These are phyloP conservation scores for Masnerella sp. DNA, from an alignment of 2,888 invertebrate genomes.

Conservation along the genomic window DNA sequence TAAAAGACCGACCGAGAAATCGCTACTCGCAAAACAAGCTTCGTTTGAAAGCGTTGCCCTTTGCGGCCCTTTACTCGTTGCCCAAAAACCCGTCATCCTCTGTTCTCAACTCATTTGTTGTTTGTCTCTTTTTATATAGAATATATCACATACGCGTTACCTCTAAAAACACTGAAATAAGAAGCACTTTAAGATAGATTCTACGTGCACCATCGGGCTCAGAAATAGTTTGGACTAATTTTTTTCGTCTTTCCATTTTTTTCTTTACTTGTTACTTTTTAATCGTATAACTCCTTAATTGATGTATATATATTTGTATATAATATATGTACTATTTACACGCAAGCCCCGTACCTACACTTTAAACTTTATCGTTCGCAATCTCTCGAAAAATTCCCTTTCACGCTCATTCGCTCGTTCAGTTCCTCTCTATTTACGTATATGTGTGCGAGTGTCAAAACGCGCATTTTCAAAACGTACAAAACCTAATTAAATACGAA, in stretches of 20 bases:
- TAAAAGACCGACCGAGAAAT: slow-evolving; percentile 26
- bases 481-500: slow-evolving; percentile 67
- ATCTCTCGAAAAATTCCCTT: slow-evolving; percentile 40
- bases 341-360: slow-evolving; percentile 66
- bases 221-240: slow-evolving; percentile 73
- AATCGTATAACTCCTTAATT: slow-evolving; percentile 71
- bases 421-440: slow-evolving; percentile 70
- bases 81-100: slow-evolving; percentile 68
- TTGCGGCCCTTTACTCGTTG: slow-evolving; percentile 61
- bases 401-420: slow-evolving; percentile 26
- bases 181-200: slow-evolving; percentile 78
- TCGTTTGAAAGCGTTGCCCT: slow-evolving; percentile 11
- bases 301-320: slow-evolving; percentile 69
- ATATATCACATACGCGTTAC: slow-evolving; percentile 78
- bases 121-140: slow-evolving; percentile 72
- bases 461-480: slow-evolving; percentile 68
- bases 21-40: slow-evolving; percentile 20
- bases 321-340: slow-evolving; percentile 72
- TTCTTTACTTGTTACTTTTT: slow-evolving; percentile 42
- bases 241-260: slow-evolving; percentile 60
- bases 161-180: slow-evolving; percentile 78
- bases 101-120: slow-evolving; percentile 32
- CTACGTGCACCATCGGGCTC: slow-evolving; percentile 75
- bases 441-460: slow-evolving; percentile 71
- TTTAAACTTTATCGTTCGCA: slow-evolving; percentile 41